These are phyloP conservation scores for Boulengeromyrus knoepffleri DNA, from an alignment of 2,113 vertebrate genomes.

Conservation along the genomic window DNA sequence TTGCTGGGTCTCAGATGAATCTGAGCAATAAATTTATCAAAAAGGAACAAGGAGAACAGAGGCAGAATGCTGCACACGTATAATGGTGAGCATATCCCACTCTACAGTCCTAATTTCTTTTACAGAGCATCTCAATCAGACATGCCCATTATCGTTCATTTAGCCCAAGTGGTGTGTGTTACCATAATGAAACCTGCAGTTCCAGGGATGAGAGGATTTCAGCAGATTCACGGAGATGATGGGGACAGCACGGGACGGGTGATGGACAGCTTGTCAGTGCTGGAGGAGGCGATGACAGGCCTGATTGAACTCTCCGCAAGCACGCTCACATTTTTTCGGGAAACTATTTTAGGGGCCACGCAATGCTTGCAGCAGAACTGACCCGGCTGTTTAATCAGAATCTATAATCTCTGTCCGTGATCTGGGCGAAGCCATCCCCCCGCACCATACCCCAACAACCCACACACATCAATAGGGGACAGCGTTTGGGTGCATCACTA, in stretches of 20 bases:
- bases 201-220: neutral
- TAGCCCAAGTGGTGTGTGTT: neutral
- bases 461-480: neutral
- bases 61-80: neutral
- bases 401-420: neutral
- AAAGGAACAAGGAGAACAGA: neutral
- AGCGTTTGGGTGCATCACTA: neutral
- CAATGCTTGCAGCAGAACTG: neutral
- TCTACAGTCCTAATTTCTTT: neutral
- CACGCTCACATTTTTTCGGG: neutral
- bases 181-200: neutral
- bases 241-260: neutral
- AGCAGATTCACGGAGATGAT: neutral
- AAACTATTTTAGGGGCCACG: neutral
- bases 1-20: slow-evolving; percentile 33
- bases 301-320: neutral
- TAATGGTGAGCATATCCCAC: neutral
- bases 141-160: neutral
- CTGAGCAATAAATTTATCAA: slow-evolving; percentile 28
- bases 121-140: neutral
- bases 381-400: neutral
- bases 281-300: neutral
- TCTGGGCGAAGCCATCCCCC: neutral
- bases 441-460: neutral
- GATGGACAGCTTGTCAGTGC: neutral